Evolutionary conservation across 2,888 invertebrate species (phyloP), one percentile per base, ranked within the genome.

Genomic region (Acrobasis suavella): DNA sequence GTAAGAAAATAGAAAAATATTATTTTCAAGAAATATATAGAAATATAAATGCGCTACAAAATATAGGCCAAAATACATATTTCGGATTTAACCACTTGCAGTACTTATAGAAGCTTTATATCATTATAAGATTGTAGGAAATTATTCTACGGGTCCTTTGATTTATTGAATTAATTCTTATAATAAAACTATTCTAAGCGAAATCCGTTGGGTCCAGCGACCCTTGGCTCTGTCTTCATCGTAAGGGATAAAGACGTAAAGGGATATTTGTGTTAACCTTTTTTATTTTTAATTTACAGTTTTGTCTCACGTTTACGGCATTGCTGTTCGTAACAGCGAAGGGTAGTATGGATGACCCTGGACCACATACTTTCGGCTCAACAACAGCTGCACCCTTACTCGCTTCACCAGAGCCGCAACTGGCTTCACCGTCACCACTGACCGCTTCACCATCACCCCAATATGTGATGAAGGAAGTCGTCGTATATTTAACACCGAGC

Each of bases 401-500:
- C 22, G 66, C 70, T 39, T 38, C 39, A 39, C 55, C 55, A 16
- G 15, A 38, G 0, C 55, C 55, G 50, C 65, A 61, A 12, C 54
- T 66, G 22, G 67, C 70, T 42, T 42, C 56, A 39, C 55, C 55
- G 9, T n/a, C 55, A 1, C 55, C 55, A 39, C 39, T 39, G 1
- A 15, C 72, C 39, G 60, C 67, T 42, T 49, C 63, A 64, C 58
- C 73, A 59, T 55, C 55, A 58, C 65, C 69, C 51, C 69, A 75
- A 63, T 74, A 73, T 64, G 78, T 77, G 63, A 79, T 75, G 51
- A 86, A 82, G 71, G 89, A 90, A 71, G 76, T 86, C 42, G 77
- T 89, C 37, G 69, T 91, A 22, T 89, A 86, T 63, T 71, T 90
- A 39, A 90, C 90, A 60, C 85, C 86, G 3, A 80, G 77, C 15